A percentile compares a stretch with the other conserved stretches of the same genome.
Evolutionary conservation across 2,113 vertebrate species (phyloP).

Genomic region (Machaerirhynchus nigripectus): DNA sequence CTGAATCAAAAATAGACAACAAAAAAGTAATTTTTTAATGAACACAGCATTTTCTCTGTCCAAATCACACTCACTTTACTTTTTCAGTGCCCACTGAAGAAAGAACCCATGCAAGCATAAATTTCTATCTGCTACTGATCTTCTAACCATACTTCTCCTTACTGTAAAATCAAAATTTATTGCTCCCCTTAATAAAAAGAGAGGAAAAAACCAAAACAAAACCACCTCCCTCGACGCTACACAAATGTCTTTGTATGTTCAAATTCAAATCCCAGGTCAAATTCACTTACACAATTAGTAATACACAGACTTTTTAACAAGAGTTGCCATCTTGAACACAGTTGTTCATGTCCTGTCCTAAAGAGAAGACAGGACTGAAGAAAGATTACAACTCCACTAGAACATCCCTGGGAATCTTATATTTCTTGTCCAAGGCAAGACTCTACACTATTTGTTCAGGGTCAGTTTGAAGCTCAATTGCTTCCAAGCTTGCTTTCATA

Average conservation of each 20-base stretch:
- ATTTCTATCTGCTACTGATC: neutral
- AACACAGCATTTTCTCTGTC: neutral
- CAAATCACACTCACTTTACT: neutral
- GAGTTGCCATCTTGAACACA: neutral
- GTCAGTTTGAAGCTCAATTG: neutral
- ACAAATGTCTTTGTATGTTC: neutral
- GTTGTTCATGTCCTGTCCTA: neutral
- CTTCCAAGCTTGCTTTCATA: neutral
- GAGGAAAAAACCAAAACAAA: neutral
- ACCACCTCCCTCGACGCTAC: neutral
- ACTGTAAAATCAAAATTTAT: neutral
- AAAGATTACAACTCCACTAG: neutral
- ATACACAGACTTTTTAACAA: neutral
- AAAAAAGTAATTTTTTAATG: rapidly evolving
- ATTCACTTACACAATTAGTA: neutral
- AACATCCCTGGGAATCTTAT: neutral
- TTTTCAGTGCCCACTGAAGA: neutral
- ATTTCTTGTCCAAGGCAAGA: neutral
- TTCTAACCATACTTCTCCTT: neutral
- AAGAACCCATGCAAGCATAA: neutral
- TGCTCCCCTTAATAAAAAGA: neutral
- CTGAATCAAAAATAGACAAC: neutral
- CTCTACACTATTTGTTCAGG: neutral
- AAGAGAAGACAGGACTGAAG: neutral
- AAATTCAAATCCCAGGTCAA: neutral